phyloP scores from a whole-genome alignment of 2,888 invertebrate genomes.

The Himalopsyche japonica region DNA sequence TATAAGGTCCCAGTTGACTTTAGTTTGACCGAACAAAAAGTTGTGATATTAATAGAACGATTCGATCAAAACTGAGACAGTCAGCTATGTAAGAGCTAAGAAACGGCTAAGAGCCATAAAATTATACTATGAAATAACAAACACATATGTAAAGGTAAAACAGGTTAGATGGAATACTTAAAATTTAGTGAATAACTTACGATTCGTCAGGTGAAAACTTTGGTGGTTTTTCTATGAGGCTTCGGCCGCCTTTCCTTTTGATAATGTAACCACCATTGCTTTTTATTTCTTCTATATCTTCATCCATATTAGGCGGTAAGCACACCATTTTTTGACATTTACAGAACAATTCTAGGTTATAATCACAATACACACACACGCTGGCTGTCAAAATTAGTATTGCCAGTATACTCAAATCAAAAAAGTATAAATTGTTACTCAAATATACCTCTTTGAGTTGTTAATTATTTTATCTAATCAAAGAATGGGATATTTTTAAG shows the following conservation, averaged over 20 bases:
- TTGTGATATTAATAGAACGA: too few species aligned
- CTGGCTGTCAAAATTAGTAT: background rate
- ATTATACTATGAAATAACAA: too few species aligned
- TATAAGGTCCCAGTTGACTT: too few species aligned
- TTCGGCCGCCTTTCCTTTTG: conserved; percentile 54
- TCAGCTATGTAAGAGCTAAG: too few species aligned
- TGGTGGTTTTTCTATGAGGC: conserved; percentile 54
- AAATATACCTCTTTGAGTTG: too few species aligned
- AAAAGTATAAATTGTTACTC: too few species aligned
- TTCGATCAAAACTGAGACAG: too few species aligned
- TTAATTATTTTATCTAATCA: too few species aligned
- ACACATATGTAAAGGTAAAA: too few species aligned
- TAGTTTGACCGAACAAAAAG: too few species aligned
- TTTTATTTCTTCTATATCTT: conserved; percentile 19
- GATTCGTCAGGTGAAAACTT: conserved; percentile 58
- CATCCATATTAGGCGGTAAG: conserved; percentile 19
- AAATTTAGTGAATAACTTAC: conserved; percentile 46
- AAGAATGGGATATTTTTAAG: too few species aligned
- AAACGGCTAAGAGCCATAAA: too few species aligned
- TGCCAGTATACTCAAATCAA: background rate
- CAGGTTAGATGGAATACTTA: background rate
- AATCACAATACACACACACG: background rate
- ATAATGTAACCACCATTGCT: conserved; percentile 27
- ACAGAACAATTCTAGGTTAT: background rate
- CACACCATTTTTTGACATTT: conserved; percentile 25